Conservation (phyloP, 2,797 vertebrate genomes). For the Gymnoscopelus braueri region DNA sequence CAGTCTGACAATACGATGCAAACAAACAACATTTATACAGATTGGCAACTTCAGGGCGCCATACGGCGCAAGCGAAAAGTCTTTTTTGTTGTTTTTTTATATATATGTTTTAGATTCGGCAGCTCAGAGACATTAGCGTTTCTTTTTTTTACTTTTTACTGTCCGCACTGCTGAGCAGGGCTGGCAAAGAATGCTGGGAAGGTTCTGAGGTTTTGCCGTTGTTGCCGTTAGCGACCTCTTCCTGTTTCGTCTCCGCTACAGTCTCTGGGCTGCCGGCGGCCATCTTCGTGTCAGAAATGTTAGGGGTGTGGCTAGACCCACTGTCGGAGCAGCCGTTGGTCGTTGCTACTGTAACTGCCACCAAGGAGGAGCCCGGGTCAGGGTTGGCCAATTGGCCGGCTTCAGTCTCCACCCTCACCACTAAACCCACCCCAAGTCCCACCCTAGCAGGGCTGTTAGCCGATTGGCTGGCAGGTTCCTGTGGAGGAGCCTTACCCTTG, state of each 20-base stretch:
- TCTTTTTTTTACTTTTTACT: constrained; percentile 87
- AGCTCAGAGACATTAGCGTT: no score
- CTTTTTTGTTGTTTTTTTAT: constrained; percentile 52
- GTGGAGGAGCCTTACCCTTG: background rate
- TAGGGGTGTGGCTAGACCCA: constrained; percentile 30
- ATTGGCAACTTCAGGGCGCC: constrained; percentile 99
- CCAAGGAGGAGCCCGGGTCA: constrained; percentile 23
- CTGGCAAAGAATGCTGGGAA: constrained; percentile 89
- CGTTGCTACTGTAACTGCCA: constrained; percentile 28
- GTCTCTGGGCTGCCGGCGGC: constrained; percentile 83
- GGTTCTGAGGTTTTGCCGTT: constrained; percentile 86
- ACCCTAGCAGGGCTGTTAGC: constrained; percentile 19
- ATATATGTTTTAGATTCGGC: constrained; percentile 14
- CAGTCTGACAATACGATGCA: constrained; percentile 95
- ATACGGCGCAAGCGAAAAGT: constrained; percentile 86
- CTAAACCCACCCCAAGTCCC: no score
- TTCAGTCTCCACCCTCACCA: constrained; percentile 45
- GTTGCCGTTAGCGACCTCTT: constrained; percentile 82
- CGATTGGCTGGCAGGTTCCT: background rate
- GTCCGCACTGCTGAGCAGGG: constrained; percentile 90
- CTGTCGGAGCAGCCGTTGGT: constrained; percentile 68
- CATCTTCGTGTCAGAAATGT: constrained; percentile 79
- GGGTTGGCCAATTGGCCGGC: constrained; percentile 37
- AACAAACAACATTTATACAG: constrained; percentile 89
- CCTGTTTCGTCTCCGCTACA: constrained; percentile 76